Conservation (phyloP, 2,797 vertebrate species). For the Lutra lutra region DNA sequence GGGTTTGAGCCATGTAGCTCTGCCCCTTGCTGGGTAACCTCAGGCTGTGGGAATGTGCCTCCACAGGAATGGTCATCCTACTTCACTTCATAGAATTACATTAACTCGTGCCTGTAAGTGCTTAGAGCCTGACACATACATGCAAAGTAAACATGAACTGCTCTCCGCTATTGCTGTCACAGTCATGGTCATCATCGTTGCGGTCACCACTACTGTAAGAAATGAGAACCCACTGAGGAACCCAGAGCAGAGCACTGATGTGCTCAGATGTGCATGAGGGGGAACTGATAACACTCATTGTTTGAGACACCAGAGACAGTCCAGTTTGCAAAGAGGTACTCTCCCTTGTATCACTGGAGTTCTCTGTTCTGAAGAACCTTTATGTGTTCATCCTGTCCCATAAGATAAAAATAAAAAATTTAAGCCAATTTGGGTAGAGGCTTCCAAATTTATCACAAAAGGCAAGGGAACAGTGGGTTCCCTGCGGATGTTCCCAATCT, state of each 20-base stretch:
- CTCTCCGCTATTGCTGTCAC: not conserved
- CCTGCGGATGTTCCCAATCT: not conserved
- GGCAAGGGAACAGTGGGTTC: not conserved
- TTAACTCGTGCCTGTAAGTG: not conserved
- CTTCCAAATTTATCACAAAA: not conserved
- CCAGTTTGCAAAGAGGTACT: not conserved
- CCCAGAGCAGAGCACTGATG: not conserved
- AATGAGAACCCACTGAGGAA: not conserved
- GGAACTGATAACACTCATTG: not conserved
- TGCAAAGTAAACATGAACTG: not conserved
- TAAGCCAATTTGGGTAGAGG: not conserved
- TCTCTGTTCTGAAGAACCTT: not conserved
- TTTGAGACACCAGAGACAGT: not conserved
- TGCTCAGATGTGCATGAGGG: not conserved
- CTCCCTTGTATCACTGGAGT: not conserved
- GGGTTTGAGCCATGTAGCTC: not conserved
- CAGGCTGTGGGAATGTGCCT: not conserved
- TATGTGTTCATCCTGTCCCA: not conserved
- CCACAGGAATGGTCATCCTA: not conserved
- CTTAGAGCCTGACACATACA: not conserved
- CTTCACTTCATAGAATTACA: not conserved
- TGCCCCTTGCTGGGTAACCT: not conserved
- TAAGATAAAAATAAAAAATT: not conserved
- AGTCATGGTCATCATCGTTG: too few species aligned
- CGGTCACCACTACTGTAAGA: not conserved